Evolutionary conservation across 2,888 invertebrate species (phyloP), one percentile per base, ranked within the genome.

Genomic region (Lithophane semibrunnea): DNA sequence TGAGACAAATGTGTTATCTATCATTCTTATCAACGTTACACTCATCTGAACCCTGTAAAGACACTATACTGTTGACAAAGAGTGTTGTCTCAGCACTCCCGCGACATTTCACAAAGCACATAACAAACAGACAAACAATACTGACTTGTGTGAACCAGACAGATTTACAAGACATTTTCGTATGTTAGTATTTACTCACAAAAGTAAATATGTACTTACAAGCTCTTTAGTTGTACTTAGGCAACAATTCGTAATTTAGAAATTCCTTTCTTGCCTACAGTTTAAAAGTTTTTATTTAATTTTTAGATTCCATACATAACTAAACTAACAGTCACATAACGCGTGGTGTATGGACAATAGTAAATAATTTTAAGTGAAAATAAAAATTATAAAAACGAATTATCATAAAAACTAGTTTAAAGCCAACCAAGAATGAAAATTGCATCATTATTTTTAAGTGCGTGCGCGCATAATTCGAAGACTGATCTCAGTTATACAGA

Each of bases 41-140:
- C 60, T n/a, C 47, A 61, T 29, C 29, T 82, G 47, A 73, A 65
- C 60, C 7, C 49, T 61, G 58, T 60, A 71, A 37, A 80, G 21
- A 70, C 75, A 79, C 79, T 49, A 74, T 18, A 60, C 21, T 71
- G 64, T 75, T 56, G 61, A 67, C 13, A 64, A 12, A 73, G 47
- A 72, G 9, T 80, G 60, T 84, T 86, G 75, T 60, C 60, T 65
- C 58, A 75, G 49, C 60, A 66, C 60, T 76, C 68, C 37, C 65
- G 70, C 73, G 80, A 86, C 75, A 84, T 85, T 77, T 74, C 86
- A 75, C 71, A 82, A 76, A 64, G 64, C 21, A 65, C 44, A 76
- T 44, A 73, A 71, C 86, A 85, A 79, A 79, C 77, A 82, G 63
- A 78, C 66, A 66, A 2, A 83, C 75, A 70, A 73, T 47, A 67